These are phyloP conservation scores for Stenoptilia bipunctidactyla DNA, from an alignment of 2,888 invertebrate species.

Conservation along the genomic window DNA sequence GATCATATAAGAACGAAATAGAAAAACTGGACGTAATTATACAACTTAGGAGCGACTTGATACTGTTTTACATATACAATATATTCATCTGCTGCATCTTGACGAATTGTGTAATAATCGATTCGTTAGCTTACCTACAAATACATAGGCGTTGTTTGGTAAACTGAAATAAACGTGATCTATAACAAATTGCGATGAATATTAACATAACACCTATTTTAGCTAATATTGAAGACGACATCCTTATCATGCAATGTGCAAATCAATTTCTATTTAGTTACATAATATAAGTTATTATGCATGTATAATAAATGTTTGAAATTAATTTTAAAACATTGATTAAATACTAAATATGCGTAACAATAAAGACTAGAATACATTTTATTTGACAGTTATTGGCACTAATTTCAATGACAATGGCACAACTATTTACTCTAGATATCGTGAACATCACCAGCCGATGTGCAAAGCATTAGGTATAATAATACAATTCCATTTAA, in stretches of 20 bases:
- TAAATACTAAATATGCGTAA: constrained; percentile 68
- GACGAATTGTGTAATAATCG: no score
- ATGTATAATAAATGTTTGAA: constrained; percentile 42
- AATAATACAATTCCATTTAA: constrained; percentile 36
- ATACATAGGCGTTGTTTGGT: no score
- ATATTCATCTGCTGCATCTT: no score
- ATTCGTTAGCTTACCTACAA: no score
- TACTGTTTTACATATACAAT: no score
- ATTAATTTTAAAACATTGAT: constrained; percentile 61
- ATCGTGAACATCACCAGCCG: constrained; percentile 32
- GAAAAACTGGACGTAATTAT: no score
- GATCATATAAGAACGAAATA: no score
- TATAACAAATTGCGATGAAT: constrained; percentile 29
- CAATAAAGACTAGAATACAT: constrained; percentile 73
- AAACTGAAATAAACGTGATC: constrained; percentile 13
- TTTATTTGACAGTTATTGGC: constrained; percentile 70
- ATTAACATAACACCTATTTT: constrained; percentile 9
- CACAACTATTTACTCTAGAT: constrained; percentile 57
- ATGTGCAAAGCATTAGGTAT: constrained; percentile 19
- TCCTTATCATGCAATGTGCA: constrained; percentile 50
- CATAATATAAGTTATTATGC: constrained; percentile 44
- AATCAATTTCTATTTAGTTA: constrained; percentile 53
- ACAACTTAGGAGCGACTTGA: no score
- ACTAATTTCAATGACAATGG: constrained; percentile 65
- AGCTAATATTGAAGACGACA: constrained; percentile 31